These are phyloP conservation scores for Trematomus loennbergii DNA, from an alignment of 2,113 vertebrate species.

Conservation along the genomic window DNA sequence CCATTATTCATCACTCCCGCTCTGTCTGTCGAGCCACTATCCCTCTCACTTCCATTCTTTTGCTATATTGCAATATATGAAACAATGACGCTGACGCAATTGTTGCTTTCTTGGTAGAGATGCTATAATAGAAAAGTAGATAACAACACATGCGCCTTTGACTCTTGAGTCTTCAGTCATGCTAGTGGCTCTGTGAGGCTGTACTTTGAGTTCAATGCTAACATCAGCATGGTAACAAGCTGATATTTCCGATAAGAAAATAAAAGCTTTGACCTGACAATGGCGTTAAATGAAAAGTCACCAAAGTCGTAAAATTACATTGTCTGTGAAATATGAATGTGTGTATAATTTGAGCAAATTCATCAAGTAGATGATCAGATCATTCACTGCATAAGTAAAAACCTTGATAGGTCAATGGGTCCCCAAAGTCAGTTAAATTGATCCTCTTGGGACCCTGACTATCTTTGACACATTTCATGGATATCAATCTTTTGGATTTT, in stretches of 20 bases:
- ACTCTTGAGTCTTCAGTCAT: not conserved
- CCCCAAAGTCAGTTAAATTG: not conserved
- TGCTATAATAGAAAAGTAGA: slow-evolving; percentile 27
- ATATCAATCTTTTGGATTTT: not conserved
- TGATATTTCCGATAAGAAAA: not conserved
- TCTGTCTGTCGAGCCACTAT: slow-evolving; percentile 31
- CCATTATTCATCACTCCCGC: slow-evolving; percentile 68
- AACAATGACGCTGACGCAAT: slow-evolving; percentile 15
- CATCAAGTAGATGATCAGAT: not conserved
- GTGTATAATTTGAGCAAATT: not conserved
- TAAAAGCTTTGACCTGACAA: not conserved
- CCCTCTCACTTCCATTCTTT: slow-evolving; percentile 48
- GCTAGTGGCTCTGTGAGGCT: not conserved
- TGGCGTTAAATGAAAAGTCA: not conserved
- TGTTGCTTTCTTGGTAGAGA: slow-evolving; percentile 34
- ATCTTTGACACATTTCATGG: not conserved
- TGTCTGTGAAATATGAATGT: not conserved
- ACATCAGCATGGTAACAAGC: not conserved
- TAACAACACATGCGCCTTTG: not conserved
- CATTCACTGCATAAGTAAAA: not conserved
- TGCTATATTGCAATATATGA: slow-evolving; percentile 33
- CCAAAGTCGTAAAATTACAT: not conserved
- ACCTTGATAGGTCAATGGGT: not conserved
- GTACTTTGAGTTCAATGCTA: not conserved
- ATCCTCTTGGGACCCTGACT: not conserved